Evolutionary conservation across 2,113 vertebrate species (phyloP), one percentile per base, ranked within the genome.

Genomic region (Polyodon spathula): DNA sequence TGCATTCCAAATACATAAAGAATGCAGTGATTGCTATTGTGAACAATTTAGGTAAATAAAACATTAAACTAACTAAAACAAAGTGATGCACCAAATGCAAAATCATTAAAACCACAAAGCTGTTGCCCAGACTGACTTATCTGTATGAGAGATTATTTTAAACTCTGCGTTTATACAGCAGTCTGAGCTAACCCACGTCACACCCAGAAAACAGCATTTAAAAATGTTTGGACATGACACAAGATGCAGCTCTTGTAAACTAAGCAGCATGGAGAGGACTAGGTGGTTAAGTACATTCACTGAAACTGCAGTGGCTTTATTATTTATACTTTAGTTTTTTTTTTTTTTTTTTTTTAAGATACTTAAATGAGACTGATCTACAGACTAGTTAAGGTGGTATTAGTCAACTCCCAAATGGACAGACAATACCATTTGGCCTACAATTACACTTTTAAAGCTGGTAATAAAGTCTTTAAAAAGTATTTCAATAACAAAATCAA

Each of bases 291-390:
- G 72, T 83, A 82, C 81, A 80, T 80, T 80, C 80, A 80, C 83
- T 71, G 73, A 64, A 80, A 79, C 78, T 76, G 76, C 71, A 66
- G 54, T 44, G 80, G 80, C 73, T 77, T n/a, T n/a, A n/a, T n/a
- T n/a, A n/a, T n/a, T n/a, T n/a, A n/a, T n/a, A n/a, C n/a, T n/a
- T n/a, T n/a, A 77, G 78, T 73, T 83, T 83, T 79, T 84, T 77
- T 63, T 16, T 73, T 79, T 81, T 83, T 86, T 86, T 86, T 83
- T 88, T 88, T 83, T 85, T 81, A 77, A 82, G 84, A 83, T 78
- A 81, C 58, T 37, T 71, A 72, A 75, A 79, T 72, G 73, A 77
- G 73, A 73, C 73, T 74, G 75, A n/a, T n/a, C n/a, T n/a, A n/a
- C n/a, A n/a, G n/a, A n/a, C n/a, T n/a, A n/a, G n/a, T n/a, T n/a